Evolutionary conservation across 1,140 invertebrate genomes (phyloP).

Genomic region (Pantala flavescens): DNA sequence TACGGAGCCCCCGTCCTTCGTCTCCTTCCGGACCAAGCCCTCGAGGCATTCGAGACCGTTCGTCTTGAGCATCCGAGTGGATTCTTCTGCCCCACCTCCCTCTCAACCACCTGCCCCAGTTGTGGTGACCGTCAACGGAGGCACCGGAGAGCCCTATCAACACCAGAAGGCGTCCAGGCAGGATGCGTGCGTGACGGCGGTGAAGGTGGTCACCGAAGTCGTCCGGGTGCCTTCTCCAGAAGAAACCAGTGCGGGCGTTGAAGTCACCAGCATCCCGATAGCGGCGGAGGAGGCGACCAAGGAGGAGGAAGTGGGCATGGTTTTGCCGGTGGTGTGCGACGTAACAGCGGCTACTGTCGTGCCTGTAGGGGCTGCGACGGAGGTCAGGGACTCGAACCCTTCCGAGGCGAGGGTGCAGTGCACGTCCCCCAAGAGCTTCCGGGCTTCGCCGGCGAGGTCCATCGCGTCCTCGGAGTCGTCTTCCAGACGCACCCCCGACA

Average conservation of each 20-base stretch:
- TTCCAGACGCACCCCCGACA: not conserved
- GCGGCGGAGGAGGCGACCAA: too few relatives aligned
- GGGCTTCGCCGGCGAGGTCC: not conserved
- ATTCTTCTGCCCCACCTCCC: not conserved
- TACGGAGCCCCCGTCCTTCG: not conserved
- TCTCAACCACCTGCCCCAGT: not conserved
- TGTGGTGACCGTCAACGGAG: not conserved
- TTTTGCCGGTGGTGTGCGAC: not conserved
- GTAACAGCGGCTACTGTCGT: not conserved
- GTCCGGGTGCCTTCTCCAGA: too few relatives aligned
- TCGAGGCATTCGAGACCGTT: not conserved
- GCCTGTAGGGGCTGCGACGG: not conserved
- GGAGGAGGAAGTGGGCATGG: not conserved
- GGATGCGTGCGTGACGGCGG: too few relatives aligned
- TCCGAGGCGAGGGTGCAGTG: too few relatives aligned
- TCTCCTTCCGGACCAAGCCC: not conserved
- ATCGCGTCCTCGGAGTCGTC: not conserved
- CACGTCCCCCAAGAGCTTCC: not conserved
- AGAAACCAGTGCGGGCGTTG: too few relatives aligned
- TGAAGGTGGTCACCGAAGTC: too few relatives aligned
- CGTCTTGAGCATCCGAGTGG: not conserved
- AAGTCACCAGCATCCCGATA: too few relatives aligned
- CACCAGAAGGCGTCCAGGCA: not conserved
- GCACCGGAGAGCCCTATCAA: not conserved
- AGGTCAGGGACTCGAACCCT: too few relatives aligned